phyloP scores from a whole-genome alignment of 1,140 invertebrate species.

The Thaumatotibia leucotreta region DNA sequence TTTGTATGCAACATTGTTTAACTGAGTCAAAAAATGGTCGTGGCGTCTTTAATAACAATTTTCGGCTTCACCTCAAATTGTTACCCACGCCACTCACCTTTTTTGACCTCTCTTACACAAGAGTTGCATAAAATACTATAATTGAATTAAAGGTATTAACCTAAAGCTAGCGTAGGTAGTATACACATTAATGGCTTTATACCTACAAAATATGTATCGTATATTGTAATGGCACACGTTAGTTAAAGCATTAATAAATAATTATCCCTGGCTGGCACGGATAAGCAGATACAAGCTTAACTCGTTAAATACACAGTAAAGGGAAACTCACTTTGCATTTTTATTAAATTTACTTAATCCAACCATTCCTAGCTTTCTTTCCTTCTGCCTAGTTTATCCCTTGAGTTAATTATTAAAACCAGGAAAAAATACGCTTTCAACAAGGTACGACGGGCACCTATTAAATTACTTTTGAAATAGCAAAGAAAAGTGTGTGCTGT shows the following conservation, averaged over 20 bases:
- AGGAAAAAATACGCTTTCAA: background rate
- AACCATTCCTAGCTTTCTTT: background rate
- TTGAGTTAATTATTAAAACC: constrained; percentile 6
- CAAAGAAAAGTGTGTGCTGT: background rate
- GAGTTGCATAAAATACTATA: too few species aligned
- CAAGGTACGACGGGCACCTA: background rate
- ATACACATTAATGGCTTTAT: too few species aligned
- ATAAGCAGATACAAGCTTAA: constrained; percentile 49
- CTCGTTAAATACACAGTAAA: constrained; percentile 28
- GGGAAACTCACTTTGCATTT: constrained; percentile 14
- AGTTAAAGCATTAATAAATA: constrained; percentile 63
- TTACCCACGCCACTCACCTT: too few species aligned
- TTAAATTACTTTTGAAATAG: background rate
- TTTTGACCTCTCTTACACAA: too few species aligned
- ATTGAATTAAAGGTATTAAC: too few species aligned
- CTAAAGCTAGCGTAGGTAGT: too few species aligned
- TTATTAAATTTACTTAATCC: constrained; percentile 4
- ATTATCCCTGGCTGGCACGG: constrained; percentile 46
- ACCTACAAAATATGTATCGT: background rate
- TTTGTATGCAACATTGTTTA: too few species aligned
- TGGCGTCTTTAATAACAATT: too few species aligned
- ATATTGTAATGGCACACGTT: background rate
- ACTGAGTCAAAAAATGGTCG: too few species aligned
- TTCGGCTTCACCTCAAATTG: too few species aligned
- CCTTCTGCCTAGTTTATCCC: background rate